A percentile compares a stretch with the other conserved stretches of the same genome.
phyloP scores from a whole-genome alignment of 1,140 invertebrate species.

The Calliopsis andreniformis region DNA sequence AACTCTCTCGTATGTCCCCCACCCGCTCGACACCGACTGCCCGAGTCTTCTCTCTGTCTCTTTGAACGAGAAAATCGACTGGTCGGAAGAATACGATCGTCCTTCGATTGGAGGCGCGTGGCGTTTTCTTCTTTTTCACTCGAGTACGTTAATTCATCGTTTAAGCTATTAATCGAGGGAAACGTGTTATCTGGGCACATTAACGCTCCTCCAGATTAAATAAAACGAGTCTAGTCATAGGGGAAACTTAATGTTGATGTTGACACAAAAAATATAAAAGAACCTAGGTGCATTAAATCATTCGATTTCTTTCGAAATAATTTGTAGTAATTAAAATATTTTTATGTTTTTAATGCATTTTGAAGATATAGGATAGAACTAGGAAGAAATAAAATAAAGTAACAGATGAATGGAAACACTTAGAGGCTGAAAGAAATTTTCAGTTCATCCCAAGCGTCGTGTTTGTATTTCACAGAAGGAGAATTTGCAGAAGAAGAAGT shows the following conservation, averaged over 20 bases:
- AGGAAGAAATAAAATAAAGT: no score
- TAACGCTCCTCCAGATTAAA: no score
- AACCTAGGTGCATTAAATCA: no score
- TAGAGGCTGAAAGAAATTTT: neutral
- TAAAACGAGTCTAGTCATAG: no score
- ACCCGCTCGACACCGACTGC: slow-evolving; percentile 21
- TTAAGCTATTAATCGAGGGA: neutral
- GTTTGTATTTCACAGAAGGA: neutral
- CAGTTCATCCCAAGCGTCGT: neutral
- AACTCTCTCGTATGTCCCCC: slow-evolving; percentile 74
- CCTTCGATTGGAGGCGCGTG: neutral
- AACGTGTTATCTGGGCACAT: no score
- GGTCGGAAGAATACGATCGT: slow-evolving; percentile 17
- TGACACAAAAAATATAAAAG: no score
- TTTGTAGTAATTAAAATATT: no score
- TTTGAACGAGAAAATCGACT: slow-evolving; percentile 29
- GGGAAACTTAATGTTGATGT: no score
- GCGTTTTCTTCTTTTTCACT: slow-evolving; percentile 8
- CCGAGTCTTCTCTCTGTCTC: slow-evolving; percentile 21
- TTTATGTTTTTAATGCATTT: no score
- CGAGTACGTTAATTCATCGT: neutral
- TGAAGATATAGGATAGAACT: no score
- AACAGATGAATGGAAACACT: neutral
- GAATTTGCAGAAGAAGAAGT: slow-evolving; percentile 16
- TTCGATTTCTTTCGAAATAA: no score